Percentiles rank a stretch among this genome's conserved stretches.
These are phyloP conservation scores for Eidolon helvum DNA, from an alignment of 2,113 vertebrate species.

Conservation along the genomic window DNA sequence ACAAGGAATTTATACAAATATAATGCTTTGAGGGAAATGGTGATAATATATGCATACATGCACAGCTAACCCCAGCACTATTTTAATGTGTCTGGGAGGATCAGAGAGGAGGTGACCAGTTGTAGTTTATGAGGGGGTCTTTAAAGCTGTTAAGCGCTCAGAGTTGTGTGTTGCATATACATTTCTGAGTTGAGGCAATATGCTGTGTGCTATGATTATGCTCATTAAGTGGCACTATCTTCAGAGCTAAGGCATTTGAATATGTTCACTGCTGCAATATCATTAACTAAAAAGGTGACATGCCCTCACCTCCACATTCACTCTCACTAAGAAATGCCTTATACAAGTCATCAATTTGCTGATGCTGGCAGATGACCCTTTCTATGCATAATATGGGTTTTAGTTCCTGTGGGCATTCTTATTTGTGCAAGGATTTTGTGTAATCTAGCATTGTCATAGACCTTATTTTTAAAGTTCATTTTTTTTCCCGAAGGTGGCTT, in stretches of 20 bases:
- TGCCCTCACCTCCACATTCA: neutral
- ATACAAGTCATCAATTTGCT: neutral
- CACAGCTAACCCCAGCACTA: neutral
- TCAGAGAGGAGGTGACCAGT: neutral
- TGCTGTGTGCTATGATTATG: neutral
- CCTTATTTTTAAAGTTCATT: conserved; percentile 14
- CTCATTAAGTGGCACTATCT: conserved; percentile 5
- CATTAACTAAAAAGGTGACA: conserved; percentile 21
- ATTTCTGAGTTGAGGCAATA: neutral
- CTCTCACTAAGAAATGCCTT: neutral
- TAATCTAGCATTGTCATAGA: rapidly evolving
- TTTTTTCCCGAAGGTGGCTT: neutral
- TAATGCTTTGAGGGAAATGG: neutral
- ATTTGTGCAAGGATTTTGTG: conserved; percentile 19
- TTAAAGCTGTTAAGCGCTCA: neutral
- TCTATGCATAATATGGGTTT: neutral
- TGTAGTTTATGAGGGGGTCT: neutral
- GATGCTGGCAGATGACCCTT: neutral
- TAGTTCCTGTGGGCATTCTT: neutral
- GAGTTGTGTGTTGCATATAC: neutral
- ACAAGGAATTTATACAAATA: neutral
- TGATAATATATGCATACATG: neutral
- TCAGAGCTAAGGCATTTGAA: conserved; percentile 45
- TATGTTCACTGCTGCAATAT: neutral
- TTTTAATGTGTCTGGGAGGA: neutral